phyloP scores from a whole-genome alignment of 1,140 invertebrate genomes.

The Panagrolaimus sp. region DNA sequence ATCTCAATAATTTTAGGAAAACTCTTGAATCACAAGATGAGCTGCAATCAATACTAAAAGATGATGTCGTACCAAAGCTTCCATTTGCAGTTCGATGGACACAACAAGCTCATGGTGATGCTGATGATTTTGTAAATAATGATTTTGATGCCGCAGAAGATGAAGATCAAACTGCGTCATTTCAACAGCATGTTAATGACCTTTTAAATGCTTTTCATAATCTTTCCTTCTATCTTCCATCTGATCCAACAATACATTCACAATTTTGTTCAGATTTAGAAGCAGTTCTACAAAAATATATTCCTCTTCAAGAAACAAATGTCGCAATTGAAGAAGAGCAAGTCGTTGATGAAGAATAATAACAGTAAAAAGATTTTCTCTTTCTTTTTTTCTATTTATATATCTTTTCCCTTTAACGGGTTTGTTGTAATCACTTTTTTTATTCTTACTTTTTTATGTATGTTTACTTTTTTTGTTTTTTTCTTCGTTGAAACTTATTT shows the following conservation, averaged over 20 bases:
- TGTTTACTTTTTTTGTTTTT: too few relatives aligned
- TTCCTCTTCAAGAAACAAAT: not conserved
- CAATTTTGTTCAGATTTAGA: not conserved
- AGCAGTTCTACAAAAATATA: constrained; percentile 1
- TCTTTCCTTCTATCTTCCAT: not conserved
- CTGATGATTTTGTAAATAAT: not conserved
- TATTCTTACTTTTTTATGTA: too few relatives aligned
- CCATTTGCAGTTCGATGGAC: constrained; percentile 1
- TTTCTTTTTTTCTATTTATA: too few relatives aligned
- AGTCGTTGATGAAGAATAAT: not conserved
- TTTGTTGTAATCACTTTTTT: too few relatives aligned
- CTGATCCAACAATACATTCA: not conserved
- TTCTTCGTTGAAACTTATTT: too few relatives aligned
- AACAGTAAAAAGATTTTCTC: too few relatives aligned
- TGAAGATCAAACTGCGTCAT: not conserved
- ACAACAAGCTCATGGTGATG: not conserved
- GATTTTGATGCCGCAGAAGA: not conserved
- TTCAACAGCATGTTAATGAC: not conserved
- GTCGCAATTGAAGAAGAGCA: not conserved
- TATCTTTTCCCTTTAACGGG: too few relatives aligned
- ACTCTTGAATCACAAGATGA: constrained; percentile 5
- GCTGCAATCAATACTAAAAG: not conserved
- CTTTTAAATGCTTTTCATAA: constrained; percentile 2
- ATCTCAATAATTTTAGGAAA: not conserved
- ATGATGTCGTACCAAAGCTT: not conserved